Evolutionary conservation across 2,888 invertebrate genomes (phyloP), one percentile per base, ranked within the genome.

Genomic region (Drosophila meridiana): DNA sequence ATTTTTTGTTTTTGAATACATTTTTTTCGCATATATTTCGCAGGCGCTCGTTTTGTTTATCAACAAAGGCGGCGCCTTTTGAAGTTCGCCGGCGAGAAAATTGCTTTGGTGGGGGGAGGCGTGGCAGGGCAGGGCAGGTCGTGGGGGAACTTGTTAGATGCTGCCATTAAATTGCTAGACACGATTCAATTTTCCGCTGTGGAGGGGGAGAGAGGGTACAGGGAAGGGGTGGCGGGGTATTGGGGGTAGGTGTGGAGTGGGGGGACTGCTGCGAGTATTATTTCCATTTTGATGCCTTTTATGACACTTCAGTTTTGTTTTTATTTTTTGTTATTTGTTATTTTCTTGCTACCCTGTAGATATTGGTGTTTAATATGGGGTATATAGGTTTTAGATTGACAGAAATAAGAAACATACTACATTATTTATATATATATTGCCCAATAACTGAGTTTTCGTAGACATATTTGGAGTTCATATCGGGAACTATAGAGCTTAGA

Each of bases 231-330:
- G 42, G 11, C n/a, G 14, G 36, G 11, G 34, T 11, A 8, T 38
- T 6, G 42, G 36, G 48, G 45, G 7, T 4, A 3, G 20, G 43
- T 20, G 28, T 30, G 28, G 28, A 47, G 69, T 47, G 38, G 34
- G 48, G 52, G 26, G 11, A 20, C 30, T 56, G 42, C 56, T 61
- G 57, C 43, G 66, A 75, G 76, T 76, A 83, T 84, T 74, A 87
- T 87, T 83, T 86, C 82, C 83, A 81, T 79, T 89, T 84, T 87
- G 82, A 89, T 89, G 85, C 61, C 82, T 87, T 85, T 85, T 85
- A 85, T 85, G 85, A 89, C 85, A 85, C 87, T 85, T 85, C 72
- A 79, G 74, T 74, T 82, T 81, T 66, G 66, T 73, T 64, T 78
- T 72, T 75, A 73, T 69, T 73, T 40, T 40, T 30, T 58, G 34